Evolutionary conservation across 2,113 vertebrate species (phyloP), one percentile per base, ranked within the genome.

Genomic region (Lophura nycthemera): DNA sequence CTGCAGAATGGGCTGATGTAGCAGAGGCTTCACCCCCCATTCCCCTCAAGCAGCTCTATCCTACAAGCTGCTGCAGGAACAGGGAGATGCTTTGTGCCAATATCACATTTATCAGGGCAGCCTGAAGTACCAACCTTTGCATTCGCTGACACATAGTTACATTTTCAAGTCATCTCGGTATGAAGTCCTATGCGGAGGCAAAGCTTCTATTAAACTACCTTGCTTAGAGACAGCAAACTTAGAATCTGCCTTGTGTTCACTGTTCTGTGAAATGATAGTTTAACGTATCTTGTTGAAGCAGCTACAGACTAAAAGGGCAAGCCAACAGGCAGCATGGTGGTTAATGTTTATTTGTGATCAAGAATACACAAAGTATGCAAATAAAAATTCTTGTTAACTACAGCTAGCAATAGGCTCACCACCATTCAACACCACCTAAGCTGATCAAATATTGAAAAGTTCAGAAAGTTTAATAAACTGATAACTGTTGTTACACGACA

Each of bases 341-440:
- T 11, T 36, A 48, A 27, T 3, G 0, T 38, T 76, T 21, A 11
- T 19, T 50, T 45, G 71, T 30, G 65, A 77, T 40, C 56, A 48
- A 75, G 38, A 45, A 45, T 43, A 78, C 30, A 80, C 13, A 38
- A 21, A 74, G 61, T 1, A 2, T 3, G 38, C 54, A 74, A 66
- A 75, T 61, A 47, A 36, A 56, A 91, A 66, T 59, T 71, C 45
- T n/a, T 67, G 40, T 47, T 90, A 92, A 90, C 45, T 27, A 20
- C 78, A 64, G n/a, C 25, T 5, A 87, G 25, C 15, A 56, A 30
- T 20, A 45, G 25, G 18, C 45, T 52, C 45, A 73, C 24, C 42
- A 71, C 19, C 38, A 38, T 22, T 63, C 29, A 50, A 13, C 2
- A 45, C 43, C 16, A 29, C 0, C 0, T n/a, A 47, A 74, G 45